A percentile compares a stretch with the other conserved stretches of the same genome.
Evolutionary conservation across 2,797 vertebrate species (phyloP).

Genomic region (Tokudaia tokunoshimensis): DNA sequence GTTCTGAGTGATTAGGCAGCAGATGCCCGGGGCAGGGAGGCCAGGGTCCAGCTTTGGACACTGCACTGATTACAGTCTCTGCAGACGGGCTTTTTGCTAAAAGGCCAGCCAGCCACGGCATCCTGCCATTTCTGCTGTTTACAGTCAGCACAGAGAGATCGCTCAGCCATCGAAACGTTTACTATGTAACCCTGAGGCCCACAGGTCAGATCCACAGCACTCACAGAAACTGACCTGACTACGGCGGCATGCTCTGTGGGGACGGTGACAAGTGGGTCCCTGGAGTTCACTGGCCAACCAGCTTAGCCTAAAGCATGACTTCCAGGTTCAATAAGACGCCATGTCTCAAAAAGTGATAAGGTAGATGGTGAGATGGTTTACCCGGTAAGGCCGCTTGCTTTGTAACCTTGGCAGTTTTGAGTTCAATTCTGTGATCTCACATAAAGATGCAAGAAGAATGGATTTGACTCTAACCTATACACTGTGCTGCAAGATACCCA

Average conservation of each 20-base stretch:
- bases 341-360: background rate
- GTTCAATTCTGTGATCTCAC: background rate
- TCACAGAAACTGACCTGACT: background rate
- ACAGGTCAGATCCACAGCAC: background rate
- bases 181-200: background rate
- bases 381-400: background rate
- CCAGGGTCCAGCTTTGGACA: background rate
- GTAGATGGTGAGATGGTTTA: background rate
- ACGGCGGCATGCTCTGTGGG: too few relatives aligned
- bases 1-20: conserved; percentile 56
- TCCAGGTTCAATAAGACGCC: background rate
- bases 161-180: background rate
- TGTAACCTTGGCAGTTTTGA: background rate
- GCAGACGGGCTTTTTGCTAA: background rate
- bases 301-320: background rate
- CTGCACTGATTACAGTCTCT: background rate
- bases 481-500: too few relatives aligned
- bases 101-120: background rate
- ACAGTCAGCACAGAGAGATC: background rate
- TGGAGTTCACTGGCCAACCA: background rate
- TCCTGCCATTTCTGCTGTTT: background rate
- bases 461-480: background rate
- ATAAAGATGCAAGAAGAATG: background rate
- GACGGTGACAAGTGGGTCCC: background rate
- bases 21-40: background rate